phyloP scores from a whole-genome alignment of 2,888 invertebrate genomes.

The Adineta ricciae region DNA sequence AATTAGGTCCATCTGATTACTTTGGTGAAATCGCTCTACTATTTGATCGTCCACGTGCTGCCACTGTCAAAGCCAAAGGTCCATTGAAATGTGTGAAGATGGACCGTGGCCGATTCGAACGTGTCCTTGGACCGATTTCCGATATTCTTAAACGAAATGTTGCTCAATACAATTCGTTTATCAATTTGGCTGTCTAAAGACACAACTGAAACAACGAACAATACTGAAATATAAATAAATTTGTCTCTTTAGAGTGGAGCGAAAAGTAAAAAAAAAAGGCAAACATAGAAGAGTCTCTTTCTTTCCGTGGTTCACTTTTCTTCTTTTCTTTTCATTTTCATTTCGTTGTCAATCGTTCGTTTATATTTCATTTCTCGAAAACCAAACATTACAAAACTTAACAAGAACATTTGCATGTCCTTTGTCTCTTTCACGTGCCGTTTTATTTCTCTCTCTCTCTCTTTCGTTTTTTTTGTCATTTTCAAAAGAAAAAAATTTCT shows the following conservation, averaged over 20 bases:
- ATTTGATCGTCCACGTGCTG: conserved; percentile 91
- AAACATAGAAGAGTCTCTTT: background rate
- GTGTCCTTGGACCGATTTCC: conserved; percentile 89
- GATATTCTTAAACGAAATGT: conserved; percentile 98
- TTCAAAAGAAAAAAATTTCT: background rate
- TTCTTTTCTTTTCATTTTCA: too few relatives aligned
- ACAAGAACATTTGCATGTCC: background rate
- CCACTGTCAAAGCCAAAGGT: conserved; percentile 86
- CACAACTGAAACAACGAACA: background rate
- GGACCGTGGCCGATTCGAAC: conserved; percentile 84
- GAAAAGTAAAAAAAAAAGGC: background rate
- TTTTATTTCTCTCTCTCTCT: background rate
- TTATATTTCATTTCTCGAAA: background rate
- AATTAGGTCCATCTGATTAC: conserved; percentile 90
- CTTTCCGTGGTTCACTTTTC: background rate
- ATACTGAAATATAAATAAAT: background rate
- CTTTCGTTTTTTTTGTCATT: background rate
- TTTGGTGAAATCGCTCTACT: conserved; percentile 97
- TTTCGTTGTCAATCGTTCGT: conserved; percentile 15
- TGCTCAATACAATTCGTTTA: conserved; percentile 91
- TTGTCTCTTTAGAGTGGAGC: background rate
- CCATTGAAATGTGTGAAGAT: conserved; percentile 95
- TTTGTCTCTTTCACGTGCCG: background rate
- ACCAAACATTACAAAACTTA: background rate
- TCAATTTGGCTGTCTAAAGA: conserved; percentile 51